Base-by-base conservation (phyloP, 2,888 invertebrate genomes). In the Tupiocoris notatus region DNA sequence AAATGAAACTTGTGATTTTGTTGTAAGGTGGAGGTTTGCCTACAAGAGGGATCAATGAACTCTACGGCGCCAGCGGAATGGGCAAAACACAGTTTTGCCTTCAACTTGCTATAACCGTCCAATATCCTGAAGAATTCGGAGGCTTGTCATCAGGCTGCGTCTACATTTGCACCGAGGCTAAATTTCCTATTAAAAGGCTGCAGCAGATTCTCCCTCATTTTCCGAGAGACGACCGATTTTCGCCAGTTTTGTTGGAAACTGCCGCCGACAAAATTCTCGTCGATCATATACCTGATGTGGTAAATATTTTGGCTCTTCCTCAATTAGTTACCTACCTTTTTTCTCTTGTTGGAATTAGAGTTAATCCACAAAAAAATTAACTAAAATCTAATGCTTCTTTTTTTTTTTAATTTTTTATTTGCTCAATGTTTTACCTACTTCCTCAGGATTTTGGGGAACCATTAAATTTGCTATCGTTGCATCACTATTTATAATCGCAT, bases 41-140 rank as follows among this genome's bases (percentile, higher is more conserved):
- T 63, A 84, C 85, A 80, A 87, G 88, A 79, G 90, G 91, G 23
- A 86, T 94, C 68, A 91, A 90, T 75, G 94, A 94, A 86, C 85
- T 95, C 80, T 89, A 88, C 83, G 94, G 94, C n/a, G 89, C 90
- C 83, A 92, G 92, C 85, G 91, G 92, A 17, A 87, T 88, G 81
- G 94, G 94, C 3, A 94, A 94, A 86, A 93, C 93, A 0, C 94
- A 94, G 83, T 82, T 94, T 61, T 91, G 89, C 80, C 84, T 94
- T 67, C 92, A 93, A 84, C 83, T 92, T 24, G 87, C 90, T 54
- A 84, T 92, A 20, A 87, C 87, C 77, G 88, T 88, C 78, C 92
- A 92, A 84, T 83, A 88, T 78, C 86, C 88, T 1, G 62, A 70
- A 61, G 80, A 82, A 80, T 83, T 83, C 65, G 88, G 89, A 25